Conservation (phyloP, 1,140 invertebrate species). For the Phymastichus coffea region DNA sequence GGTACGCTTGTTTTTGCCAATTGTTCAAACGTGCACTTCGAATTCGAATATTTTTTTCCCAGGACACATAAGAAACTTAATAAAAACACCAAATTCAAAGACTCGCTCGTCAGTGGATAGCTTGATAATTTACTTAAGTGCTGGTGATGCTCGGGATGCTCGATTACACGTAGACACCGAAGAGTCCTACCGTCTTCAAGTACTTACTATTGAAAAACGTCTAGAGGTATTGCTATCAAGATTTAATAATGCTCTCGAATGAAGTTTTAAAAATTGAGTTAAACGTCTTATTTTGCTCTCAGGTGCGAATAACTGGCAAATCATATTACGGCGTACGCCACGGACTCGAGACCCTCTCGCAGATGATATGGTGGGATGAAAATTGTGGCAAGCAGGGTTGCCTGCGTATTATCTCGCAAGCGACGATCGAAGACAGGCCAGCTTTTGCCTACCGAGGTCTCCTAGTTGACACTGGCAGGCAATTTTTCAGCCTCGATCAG, state of each 20-base stretch:
- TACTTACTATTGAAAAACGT: constrained; percentile 56
- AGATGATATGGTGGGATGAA: constrained; percentile 76
- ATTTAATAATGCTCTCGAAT: too few relatives aligned
- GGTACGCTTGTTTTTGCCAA: constrained; percentile 38
- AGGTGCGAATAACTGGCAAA: constrained; percentile 65
- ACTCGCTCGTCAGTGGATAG: constrained; percentile 43
- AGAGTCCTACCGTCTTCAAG: constrained; percentile 70
- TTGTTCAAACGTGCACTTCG: too few relatives aligned
- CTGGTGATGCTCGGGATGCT: constrained; percentile 31
- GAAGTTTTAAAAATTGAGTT: too few relatives aligned
- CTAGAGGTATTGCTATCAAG: constrained; percentile 59
- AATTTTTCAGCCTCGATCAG: constrained; percentile 67
- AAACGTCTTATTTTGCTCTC: too few relatives aligned
- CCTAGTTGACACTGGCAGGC: constrained; percentile 73
- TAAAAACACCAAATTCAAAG: constrained; percentile 44
- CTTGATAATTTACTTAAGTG: constrained; percentile 46
- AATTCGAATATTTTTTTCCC: constrained; percentile 10
- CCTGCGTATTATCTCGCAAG: constrained; percentile 58
- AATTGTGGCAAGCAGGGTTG: constrained; percentile 61
- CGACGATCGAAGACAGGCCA: constrained; percentile 67
- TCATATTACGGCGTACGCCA: constrained; percentile 78
- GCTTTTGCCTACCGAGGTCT: constrained; percentile 71
- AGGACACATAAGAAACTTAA: constrained; percentile 49
- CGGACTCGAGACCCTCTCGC: constrained; percentile 75
- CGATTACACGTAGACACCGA: constrained; percentile 68